Conservation (phyloP, 1,140 invertebrate species). For the Lasioglossum albipes region DNA sequence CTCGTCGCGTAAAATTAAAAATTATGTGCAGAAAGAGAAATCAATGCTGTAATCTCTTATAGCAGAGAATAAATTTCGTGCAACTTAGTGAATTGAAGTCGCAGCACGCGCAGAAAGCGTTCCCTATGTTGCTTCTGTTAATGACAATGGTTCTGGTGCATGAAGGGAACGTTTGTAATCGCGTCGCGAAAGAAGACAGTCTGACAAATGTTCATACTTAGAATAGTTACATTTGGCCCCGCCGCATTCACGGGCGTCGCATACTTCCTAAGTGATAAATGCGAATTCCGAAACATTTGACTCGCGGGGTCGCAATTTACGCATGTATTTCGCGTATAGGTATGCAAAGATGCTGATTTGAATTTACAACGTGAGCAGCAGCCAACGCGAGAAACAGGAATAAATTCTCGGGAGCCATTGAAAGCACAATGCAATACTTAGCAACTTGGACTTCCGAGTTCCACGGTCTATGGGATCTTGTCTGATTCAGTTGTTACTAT, state of each 20-base stretch:
- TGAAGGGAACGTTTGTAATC: background rate
- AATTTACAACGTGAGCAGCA: background rate
- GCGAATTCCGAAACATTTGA: slow-evolving; percentile 43
- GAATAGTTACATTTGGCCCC: slow-evolving; percentile 17
- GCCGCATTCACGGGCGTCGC: slow-evolving; percentile 25
- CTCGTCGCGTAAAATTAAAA: too few species aligned
- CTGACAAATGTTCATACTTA: slow-evolving; percentile 26
- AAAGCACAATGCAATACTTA: background rate
- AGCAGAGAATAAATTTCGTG: too few species aligned
- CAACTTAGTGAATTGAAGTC: background rate
- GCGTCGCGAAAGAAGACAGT: background rate
- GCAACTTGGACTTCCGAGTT: background rate
- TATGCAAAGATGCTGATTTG: slow-evolving; percentile 13
- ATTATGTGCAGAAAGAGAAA: too few species aligned
- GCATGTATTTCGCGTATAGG: slow-evolving; percentile 2
- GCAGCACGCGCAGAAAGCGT: background rate
- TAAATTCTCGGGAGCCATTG: background rate
- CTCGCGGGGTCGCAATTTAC: slow-evolving; percentile 14
- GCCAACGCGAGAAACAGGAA: background rate
- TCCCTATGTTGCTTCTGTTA: background rate
- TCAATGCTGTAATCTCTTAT: too few species aligned
- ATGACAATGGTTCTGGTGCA: background rate
- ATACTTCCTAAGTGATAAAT: slow-evolving; percentile 38
- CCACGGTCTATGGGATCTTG: too few species aligned
- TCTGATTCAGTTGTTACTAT: too few species aligned